Conservation (phyloP, 2,888 invertebrate species). For the Heteromurus nitidus region DNA sequence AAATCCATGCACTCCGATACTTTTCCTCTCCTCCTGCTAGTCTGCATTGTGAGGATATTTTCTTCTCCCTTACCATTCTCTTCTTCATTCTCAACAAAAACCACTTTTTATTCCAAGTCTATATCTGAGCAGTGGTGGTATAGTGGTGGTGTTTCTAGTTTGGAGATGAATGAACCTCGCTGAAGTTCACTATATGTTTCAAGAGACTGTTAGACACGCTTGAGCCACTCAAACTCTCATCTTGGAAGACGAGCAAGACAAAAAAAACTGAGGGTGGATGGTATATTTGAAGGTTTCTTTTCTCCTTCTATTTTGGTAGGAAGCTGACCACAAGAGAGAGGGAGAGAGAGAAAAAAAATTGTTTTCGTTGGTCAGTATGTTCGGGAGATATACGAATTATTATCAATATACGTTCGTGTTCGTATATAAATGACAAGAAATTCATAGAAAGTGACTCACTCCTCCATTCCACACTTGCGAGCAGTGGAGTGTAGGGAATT, state of each 20-base stretch:
- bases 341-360: background rate
- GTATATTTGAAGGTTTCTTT: conserved; percentile 34
- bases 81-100: background rate
- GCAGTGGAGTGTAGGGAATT: no score
- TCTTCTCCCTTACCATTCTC: conserved; percentile 17
- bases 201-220: conserved; percentile 63
- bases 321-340: conserved; percentile 11
- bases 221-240: conserved; percentile 55
- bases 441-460: no score
- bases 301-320: background rate
- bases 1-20: conserved; percentile 45
- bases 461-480: no score
- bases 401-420: no score
- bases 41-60: background rate
- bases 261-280: conserved; percentile 48
- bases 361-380: background rate
- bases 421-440: no score
- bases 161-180: conserved; percentile 61
- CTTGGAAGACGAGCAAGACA: conserved; percentile 29
- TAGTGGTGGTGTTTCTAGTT: no score
- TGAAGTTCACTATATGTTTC: conserved; percentile 58
- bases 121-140: no score
- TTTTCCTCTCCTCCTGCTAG: no score
- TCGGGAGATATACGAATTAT: no score
- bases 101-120: conserved; percentile 27